Percentiles rank a stretch among this genome's conserved stretches.
Conservation (phyloP, 35 echinoderm and acorn worm genomes). For the Nesometra sesokonis region DNA sequence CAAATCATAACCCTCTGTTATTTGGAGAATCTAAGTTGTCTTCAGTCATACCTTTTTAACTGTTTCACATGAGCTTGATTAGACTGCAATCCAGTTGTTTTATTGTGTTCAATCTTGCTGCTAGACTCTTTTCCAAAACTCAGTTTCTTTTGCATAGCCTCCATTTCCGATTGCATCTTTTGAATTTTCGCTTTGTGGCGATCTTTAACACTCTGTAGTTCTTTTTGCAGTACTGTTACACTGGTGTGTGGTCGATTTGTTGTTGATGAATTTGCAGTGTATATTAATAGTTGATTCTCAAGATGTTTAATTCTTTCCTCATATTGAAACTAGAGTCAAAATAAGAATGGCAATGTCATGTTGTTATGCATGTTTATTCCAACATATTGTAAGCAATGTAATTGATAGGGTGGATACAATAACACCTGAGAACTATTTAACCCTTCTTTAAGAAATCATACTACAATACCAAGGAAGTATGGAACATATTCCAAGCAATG, state of each 20-base stretch:
- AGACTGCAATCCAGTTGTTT: background rate
- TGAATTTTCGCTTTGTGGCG: slow-evolving; percentile 42
- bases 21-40: no score
- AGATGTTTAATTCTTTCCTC: slow-evolving; percentile 77
- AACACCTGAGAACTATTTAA: no score
- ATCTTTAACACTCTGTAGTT: slow-evolving; percentile 54
- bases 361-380: no score
- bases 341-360: background rate
- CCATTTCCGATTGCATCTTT: slow-evolving; percentile 40
- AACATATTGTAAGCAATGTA: no score
- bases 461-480: no score
- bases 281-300: slow-evolving; percentile 28
- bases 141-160: slow-evolving; percentile 24
- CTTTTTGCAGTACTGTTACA: slow-evolving; percentile 35
- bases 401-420: no score
- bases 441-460: no score
- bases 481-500: no score
- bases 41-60: background rate
- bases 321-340: slow-evolving; percentile 41
- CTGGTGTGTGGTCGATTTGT: slow-evolving; percentile 38
- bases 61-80: background rate
- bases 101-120: background rate
- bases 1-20: no score
- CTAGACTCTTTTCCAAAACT: background rate
- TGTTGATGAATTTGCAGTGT: background rate